Percentiles rank a stretch among this genome's conserved stretches.
These are phyloP conservation scores for Latheticus oryzae DNA, from an alignment of 2,888 invertebrate genomes.

Conservation along the genomic window DNA sequence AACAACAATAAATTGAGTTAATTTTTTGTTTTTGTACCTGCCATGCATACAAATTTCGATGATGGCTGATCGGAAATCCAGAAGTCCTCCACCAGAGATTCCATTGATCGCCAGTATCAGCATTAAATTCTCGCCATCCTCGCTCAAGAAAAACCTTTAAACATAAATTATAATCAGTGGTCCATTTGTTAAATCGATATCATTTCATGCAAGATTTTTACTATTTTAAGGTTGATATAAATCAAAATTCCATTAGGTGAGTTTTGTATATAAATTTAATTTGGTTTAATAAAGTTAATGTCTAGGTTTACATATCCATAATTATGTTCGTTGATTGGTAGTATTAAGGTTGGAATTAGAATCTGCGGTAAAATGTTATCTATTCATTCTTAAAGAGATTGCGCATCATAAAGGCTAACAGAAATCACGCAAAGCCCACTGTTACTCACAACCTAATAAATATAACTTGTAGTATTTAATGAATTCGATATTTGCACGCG, in stretches of 20 bases:
- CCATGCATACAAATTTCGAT: slow-evolving; percentile 76
- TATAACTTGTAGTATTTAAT: slow-evolving; percentile 52
- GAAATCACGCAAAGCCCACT: slow-evolving; percentile 44
- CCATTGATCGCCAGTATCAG: slow-evolving; percentile 78
- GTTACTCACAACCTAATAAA: slow-evolving; percentile 49
- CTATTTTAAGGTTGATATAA: slow-evolving; percentile 29
- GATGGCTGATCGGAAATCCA: slow-evolving; percentile 75
- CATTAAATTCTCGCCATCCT: slow-evolving; percentile 81
- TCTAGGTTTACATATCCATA: slow-evolving; percentile 30
- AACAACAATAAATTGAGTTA: not conserved
- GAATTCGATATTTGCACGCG: slow-evolving; percentile 55
- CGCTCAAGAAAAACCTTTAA: slow-evolving; percentile 79
- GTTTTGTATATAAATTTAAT: slow-evolving; percentile 26
- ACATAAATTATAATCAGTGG: not conserved
- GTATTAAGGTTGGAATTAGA: slow-evolving; percentile 31
- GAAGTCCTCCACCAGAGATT: slow-evolving; percentile 88
- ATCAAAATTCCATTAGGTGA: slow-evolving; percentile 34
- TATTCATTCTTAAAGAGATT: slow-evolving; percentile 36
- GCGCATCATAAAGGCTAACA: slow-evolving; percentile 38
- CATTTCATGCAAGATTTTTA: slow-evolving; percentile 21
- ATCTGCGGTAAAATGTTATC: slow-evolving; percentile 34
- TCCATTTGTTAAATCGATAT: slow-evolving; percentile 32
- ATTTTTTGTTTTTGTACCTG: slow-evolving; percentile 67
- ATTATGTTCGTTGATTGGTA: slow-evolving; percentile 35
- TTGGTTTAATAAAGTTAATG: slow-evolving; percentile 27